phyloP scores from a whole-genome alignment of 1,140 invertebrate genomes.

The Episyrphus balteatus region DNA sequence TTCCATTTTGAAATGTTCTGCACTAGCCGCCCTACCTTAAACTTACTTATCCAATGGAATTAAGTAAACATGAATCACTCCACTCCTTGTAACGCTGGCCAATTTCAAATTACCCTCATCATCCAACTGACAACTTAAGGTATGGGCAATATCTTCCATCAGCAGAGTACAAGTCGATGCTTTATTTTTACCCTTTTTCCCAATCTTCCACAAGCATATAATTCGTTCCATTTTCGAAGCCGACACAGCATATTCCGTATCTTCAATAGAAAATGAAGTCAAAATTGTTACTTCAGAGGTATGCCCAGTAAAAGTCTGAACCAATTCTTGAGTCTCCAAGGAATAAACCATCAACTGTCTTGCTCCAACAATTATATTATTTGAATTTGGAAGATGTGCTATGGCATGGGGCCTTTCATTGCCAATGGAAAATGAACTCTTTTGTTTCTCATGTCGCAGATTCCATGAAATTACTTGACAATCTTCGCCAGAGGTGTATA shows the following conservation, averaged over 20 bases:
- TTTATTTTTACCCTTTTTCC: conserved; percentile 21
- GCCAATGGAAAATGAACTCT: conserved; percentile 50
- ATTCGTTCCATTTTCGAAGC: conserved; percentile 38
- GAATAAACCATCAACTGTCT: conserved; percentile 56
- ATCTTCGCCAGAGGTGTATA: conserved; percentile 45
- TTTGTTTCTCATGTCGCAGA: conserved; percentile 39
- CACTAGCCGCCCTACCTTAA: background rate
- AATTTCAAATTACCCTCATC: conserved; percentile 43
- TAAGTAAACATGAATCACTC: conserved; percentile 64
- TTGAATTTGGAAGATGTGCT: conserved; percentile 48
- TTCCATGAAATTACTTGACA: conserved; percentile 42
- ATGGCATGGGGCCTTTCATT: conserved; percentile 55
- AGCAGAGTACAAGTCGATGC: conserved; percentile 46
- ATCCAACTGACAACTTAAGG: conserved; percentile 39
- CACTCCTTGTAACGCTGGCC: conserved; percentile 56
- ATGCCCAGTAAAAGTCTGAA: conserved; percentile 57
- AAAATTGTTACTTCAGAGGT: conserved; percentile 49
- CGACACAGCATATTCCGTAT: conserved; percentile 47
- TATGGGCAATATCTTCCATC: conserved; percentile 53
- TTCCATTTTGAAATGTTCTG: no score
- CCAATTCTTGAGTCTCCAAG: conserved; percentile 42
- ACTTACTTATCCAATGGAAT: conserved; percentile 58
- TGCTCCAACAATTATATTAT: conserved; percentile 51
- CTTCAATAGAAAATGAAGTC: conserved; percentile 35
- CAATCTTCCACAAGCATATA: conserved; percentile 31